Evolutionary conservation across 2,888 invertebrate genomes (phyloP), one percentile per base, ranked within the genome.

Genomic region (Pterobdella sp.): DNA sequence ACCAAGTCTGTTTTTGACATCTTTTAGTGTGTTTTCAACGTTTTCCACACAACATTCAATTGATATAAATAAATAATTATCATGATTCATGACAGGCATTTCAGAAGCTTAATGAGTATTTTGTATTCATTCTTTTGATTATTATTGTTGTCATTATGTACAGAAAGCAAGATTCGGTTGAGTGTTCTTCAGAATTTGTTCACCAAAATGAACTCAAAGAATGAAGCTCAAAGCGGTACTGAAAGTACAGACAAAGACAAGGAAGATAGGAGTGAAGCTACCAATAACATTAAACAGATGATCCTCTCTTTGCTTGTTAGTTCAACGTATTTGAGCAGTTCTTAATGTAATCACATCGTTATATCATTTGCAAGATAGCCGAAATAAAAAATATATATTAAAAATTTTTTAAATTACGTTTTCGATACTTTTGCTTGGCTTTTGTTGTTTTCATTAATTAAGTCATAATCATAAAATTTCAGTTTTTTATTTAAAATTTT

Each of bases 271-370:
- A 7, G 32, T 10, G 37, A 31, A 26, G 37, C 68, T 36, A 7
- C 22, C 10, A 42, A 56, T 22, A 56, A 26, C 60, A 56, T 56
- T 22, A 56, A 56, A 22, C 37, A 37, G 31, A 29, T 68, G 68
- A 68, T 68, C 4, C 35, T 68, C 26, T 26, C 29, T 2, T 10
- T 68, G 26, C 7, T 68, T 31, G 68, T 68, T 22, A 56, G 60
- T n/a, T n/a, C n/a, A n/a, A n/a, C n/a, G n/a, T n/a, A n/a, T n/a
- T n/a, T n/a, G n/a, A n/a, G n/a, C n/a, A n/a, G n/a, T n/a, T n/a
- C n/a, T n/a, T n/a, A n/a, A n/a, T n/a, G n/a, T n/a, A n/a, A n/a
- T n/a, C n/a, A n/a, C n/a, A n/a, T n/a, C n/a, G n/a, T n/a, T n/a
- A n/a, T n/a, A n/a, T n/a, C n/a, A n/a, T n/a, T n/a, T n/a, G n/a